Base-by-base conservation (phyloP, 2,888 invertebrate genomes). In the Exocentrus adspersus region DNA sequence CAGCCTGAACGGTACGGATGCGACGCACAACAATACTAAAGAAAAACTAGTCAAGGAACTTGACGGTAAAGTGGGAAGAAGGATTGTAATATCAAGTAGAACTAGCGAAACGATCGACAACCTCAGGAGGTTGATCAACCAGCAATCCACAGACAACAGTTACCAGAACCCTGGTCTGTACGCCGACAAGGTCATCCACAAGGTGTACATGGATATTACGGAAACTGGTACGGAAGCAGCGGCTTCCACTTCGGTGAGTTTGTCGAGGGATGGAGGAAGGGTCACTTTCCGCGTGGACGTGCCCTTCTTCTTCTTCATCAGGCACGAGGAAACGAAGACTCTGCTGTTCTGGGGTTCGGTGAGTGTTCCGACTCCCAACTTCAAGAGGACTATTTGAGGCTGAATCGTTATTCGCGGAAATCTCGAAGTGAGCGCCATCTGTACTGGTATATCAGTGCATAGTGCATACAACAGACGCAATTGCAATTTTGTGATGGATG, bases 221-320 rank as follows among this genome's bases (percentile, higher is more conserved):
- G 92, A 92, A 78, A 87, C 84, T 17, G 91, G 91, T 0, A 91
- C 92, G 0, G 89, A 88, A 75, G 92, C 91, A 0, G 88, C 89
- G 0, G 90, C 92, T 0, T 88, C 88, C 0, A 89, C 91, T 0
- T 84, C 85, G 1, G 85, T 86, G 0, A 77, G 86, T 37, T 75
- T 91, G 56, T 84, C 87, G 1, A 84, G 89, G 42, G 83, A 86
- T 41, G 88, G 88, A 0, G 84, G 84, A 6, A 83, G 84, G 19
- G 83, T 86, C 65, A 78, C 79, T 1, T 84, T 86, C 67, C 84
- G 86, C 64, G 89, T 88, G 0, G 87, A 92, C 74, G 86, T 89
- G 24, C 93, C 93, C 0, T 93, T 92, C 80, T 83, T 89, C 62
- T 90, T 92, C 77, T 89, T 92, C 77, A 91, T 93, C 67, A 85